Base-by-base conservation (phyloP, 2,113 vertebrate species). In the Onychostoma macrolepis region DNA sequence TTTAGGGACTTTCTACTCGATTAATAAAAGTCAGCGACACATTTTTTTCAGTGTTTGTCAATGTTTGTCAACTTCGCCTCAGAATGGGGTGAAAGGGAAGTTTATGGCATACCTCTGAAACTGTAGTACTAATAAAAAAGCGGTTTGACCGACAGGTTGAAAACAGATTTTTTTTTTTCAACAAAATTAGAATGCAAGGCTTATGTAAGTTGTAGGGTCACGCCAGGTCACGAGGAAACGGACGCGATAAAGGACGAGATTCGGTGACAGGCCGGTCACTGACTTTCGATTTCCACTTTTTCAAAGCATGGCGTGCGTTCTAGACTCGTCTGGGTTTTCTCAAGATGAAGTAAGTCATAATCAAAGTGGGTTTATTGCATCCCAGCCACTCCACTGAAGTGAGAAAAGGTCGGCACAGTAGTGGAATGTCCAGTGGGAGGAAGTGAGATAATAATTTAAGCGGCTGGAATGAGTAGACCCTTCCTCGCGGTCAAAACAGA, bases 251-350 rank as follows among this genome's bases (percentile, higher is more conserved):
- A 65, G 33, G 36, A 63, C 17, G 26, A 88, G 91, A 93, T 91
- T 92, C 87, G 88, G 88, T 91, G 92, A 92, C 93, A 93, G 91
- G 89, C 50, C 90, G 93, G 94, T 94, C 93, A 94, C 50, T 94
- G 92, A 94, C 93, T 92, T 88, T 91, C 91, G 92, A 92, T 77
- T 88, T 79, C 90, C 88, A 90, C 89, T 93, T 89, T 91, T 91
- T 84, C 91, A 91, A 91, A 93, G 92, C 90, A 94, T 94, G 93
- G 92, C 92, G 87, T 91, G 90, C 86, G 86, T 81, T 90, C 83
- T 67, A 81, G 88, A 89, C 86, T 87, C 90, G 67, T 92, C 93
- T 95, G 94, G 90, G 86, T 87, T 94, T 93, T 93, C 90, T 95
- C 94, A 94, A 82, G 28, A 45, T 69, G 26, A 48, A 41, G 19